Base-by-base conservation (phyloP, 2,888 invertebrate species). In the Rhodophaea formosa region DNA sequence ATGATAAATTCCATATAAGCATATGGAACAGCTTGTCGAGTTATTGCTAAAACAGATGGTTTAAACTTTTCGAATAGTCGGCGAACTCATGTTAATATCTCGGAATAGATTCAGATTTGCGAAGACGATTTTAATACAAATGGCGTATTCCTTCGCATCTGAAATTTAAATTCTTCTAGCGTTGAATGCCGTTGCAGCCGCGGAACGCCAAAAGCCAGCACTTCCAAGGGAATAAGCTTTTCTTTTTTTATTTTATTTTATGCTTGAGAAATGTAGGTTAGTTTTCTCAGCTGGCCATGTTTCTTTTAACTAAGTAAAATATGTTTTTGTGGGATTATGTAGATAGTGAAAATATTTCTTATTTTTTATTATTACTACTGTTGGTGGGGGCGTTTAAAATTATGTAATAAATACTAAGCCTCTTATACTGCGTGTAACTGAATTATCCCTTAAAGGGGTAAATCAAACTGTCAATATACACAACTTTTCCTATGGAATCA, bases 181-280 rank as follows among this genome's bases (percentile, higher is more conserved):
- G 45, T 55, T 55, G 54, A 55, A 55, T 55, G 45, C 54, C 16
- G 45, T n/a, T 55, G 45, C 54, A 32, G 45, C 17, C 35, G 23
- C 15, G 17, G 45, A 44, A 46, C 44, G 45, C 46, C 45, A 45
- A 55, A 45, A 55, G 32, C 45, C 15, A 30, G 17, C 45, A 55
- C 54, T 55, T 35, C 35, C 32, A 32, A 8, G 29, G 17, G 32
- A 45, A 45, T 45, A 54, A 45, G 45, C 45, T 45, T 43, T 29
- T n/a, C 5, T 7, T 29, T 44, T 1, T 0, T n/a, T 30, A 46
- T 29, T 29, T 47, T 47, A 30, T 30, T 32, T 51, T 15, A 16
- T 12, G 8, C 23, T n/a, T 29, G 6, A 23, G 23, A 39, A 39
- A 39, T 46, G 12, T 12, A 8, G 10, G 2, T 29, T 29, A 23